Evolutionary conservation across 1,140 invertebrate genomes (phyloP).

Genomic region (Eriocheir sinensis): DNA sequence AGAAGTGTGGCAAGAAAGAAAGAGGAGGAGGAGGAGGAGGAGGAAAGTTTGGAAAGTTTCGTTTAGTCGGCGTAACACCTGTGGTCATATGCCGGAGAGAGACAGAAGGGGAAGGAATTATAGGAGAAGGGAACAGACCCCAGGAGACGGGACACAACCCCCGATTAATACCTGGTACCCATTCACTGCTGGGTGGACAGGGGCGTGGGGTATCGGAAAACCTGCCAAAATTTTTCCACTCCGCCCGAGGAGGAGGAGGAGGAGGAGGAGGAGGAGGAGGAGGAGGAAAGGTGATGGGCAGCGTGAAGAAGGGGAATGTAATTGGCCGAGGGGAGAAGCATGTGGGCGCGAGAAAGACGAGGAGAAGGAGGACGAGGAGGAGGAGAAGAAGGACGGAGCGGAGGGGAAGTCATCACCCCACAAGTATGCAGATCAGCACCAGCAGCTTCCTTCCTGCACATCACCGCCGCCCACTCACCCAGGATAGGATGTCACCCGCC

Average conservation of each 20-base stretch:
- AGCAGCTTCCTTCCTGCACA: constrained; percentile 59
- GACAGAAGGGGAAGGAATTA: no score
- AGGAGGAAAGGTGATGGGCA: background rate
- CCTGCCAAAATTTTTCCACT: no score
- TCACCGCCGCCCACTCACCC: constrained; percentile 8
- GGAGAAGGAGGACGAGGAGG: constrained; percentile 26
- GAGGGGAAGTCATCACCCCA: constrained; percentile 61
- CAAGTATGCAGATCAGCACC: constrained; percentile 66
- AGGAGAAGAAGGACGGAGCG: background rate
- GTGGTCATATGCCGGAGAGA: no score
- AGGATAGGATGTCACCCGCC: constrained; percentile 31
- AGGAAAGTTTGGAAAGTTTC: background rate
- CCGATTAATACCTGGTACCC: no score
- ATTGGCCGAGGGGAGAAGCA: background rate
- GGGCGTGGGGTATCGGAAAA: no score
- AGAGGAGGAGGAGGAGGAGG: background rate
- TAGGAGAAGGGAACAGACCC: no score
- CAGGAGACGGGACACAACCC: no score
- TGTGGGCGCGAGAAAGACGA: background rate
- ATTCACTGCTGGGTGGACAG: no score
- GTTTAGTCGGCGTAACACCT: no score
- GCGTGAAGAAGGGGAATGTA: no score
- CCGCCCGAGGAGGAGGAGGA: background rate
- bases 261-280: background rate
- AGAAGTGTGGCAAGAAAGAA: background rate